Conservation (phyloP, 2,888 invertebrate species). For the Rhabditoides inermis region DNA sequence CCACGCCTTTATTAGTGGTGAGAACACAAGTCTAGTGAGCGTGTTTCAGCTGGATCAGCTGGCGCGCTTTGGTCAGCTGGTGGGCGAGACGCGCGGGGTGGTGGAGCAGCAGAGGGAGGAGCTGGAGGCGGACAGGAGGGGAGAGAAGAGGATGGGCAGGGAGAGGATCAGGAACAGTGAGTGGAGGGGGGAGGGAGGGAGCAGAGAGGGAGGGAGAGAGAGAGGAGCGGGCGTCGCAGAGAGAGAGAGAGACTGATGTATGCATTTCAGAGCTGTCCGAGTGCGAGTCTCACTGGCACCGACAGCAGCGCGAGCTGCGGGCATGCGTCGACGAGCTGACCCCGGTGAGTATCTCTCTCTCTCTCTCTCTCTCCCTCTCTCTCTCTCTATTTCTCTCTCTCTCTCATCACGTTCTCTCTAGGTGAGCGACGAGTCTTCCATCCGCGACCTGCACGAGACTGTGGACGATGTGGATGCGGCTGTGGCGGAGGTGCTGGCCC, state of each 20-base stretch:
- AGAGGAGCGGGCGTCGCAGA: constrained; percentile 4
- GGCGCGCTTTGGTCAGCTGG: constrained; percentile 15
- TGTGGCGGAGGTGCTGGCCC: constrained; percentile 11
- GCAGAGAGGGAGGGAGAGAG: constrained; percentile 19
- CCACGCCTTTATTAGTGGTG: too few species aligned
- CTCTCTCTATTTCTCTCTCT: too few species aligned
- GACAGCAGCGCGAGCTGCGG: constrained; percentile 23
- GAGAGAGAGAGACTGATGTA: background rate
- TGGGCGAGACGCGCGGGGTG: constrained; percentile 18
- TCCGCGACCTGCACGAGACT: constrained; percentile 9
- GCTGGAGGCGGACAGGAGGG: constrained; percentile 18
- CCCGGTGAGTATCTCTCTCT: constrained; percentile 4
- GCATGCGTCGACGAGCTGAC: constrained; percentile 21
- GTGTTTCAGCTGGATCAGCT: constrained; percentile 11
- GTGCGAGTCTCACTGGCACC: constrained; percentile 25
- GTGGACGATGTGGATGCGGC: constrained; percentile 8
- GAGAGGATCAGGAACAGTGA: constrained; percentile 12
- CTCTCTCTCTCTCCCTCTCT: background rate
- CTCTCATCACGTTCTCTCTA: too few species aligned
- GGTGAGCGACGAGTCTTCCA: too few species aligned
- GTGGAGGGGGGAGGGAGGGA: constrained; percentile 15
- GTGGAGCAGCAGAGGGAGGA: constrained; percentile 16
- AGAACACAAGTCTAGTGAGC: too few species aligned
- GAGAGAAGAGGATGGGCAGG: constrained; percentile 21
- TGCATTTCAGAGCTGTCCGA: constrained; percentile 22